Base-by-base conservation (phyloP, 2,797 vertebrate genomes). In the Anniella stebbinsi region DNA sequence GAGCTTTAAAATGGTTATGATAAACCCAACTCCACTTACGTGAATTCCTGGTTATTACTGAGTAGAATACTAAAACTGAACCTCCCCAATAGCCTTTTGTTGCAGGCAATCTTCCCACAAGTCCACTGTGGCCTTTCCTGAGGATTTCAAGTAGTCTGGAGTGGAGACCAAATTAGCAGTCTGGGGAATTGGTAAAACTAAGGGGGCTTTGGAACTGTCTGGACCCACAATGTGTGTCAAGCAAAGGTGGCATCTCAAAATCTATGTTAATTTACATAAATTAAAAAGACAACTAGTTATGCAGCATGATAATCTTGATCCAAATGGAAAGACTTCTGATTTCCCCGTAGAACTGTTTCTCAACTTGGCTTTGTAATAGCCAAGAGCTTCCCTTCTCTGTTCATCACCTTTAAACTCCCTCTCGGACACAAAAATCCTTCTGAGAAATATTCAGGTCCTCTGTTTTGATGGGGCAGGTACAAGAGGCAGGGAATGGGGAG, bases 261-360 rank as follows among this genome's bases (percentile, higher is more conserved):
- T 86, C 45, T 11, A 86, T 57, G 45, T 38, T 57, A 73, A 45
- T 15, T 78, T 70, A 88, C 9, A 21, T 45, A 86, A 80, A 48
- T 80, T 54, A 84, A 89, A 41, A 93, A 87, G 70, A 30, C n/a
- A 80, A 90, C 91, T 93, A 86, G 10, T 18, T 91, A 88, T 1
- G 75, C 90, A 88, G 88, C 66, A 18, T 91, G 89, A 88, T 57
- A 54, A 87, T 45, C 88, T 23, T 73, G 89, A 75, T 17, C 84
- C 48, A 88, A 85, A 80, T 30, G 36, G 38, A 81, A 54, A 86
- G 25, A 33, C 8, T 41, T 80, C 21, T 30, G 36, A 17, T 89
- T 94, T 94, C n/a, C 45, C 12, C 21, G 67, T 28, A 10, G 33
- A n/a, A 51, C 7, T 69, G 33, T 70, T 89, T 45, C 54, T 80